Percentiles rank a stretch among this genome's conserved stretches.
These are phyloP conservation scores for Plodia interpunctella DNA, from an alignment of 1,140 invertebrate species.

Conservation along the genomic window DNA sequence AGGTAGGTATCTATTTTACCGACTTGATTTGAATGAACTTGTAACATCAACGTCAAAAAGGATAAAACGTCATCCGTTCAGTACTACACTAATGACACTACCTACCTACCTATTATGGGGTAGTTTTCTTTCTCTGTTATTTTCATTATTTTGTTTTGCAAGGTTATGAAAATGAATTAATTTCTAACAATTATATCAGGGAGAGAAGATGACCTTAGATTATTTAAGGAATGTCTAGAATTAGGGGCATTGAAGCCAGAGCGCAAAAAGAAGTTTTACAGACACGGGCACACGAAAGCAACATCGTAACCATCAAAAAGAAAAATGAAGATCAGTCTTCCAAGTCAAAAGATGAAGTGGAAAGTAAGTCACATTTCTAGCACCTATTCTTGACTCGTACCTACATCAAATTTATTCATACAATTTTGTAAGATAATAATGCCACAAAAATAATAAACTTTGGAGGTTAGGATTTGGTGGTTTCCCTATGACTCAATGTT, in stretches of 20 bases:
- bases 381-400: constrained; percentile 5
- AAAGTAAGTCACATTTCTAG: constrained; percentile 44
- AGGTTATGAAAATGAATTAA: not conserved
- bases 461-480: constrained; percentile 24
- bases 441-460: not conserved
- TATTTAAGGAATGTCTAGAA: constrained; percentile 51
- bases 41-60: too few species aligned
- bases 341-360: constrained; percentile 47
- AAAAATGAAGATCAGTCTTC: constrained; percentile 37
- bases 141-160: not conserved
- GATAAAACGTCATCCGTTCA: not conserved
- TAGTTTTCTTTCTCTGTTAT: constrained; percentile 1
- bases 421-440: too few species aligned
- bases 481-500: not conserved
- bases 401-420: too few species aligned
- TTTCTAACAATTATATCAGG: constrained; percentile 6
- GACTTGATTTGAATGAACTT: not conserved
- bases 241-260: constrained; percentile 52
- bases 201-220: constrained; percentile 1
- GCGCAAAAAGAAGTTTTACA: constrained; percentile 44
- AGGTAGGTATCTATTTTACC: not conserved
- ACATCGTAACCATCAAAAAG: constrained; percentile 35
- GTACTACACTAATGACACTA: too few species aligned
- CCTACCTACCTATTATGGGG: too few species aligned
- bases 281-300: constrained; percentile 29